These are phyloP conservation scores for Marronus borbonicus DNA, from an alignment of 2,888 invertebrate species.

Conservation along the genomic window DNA sequence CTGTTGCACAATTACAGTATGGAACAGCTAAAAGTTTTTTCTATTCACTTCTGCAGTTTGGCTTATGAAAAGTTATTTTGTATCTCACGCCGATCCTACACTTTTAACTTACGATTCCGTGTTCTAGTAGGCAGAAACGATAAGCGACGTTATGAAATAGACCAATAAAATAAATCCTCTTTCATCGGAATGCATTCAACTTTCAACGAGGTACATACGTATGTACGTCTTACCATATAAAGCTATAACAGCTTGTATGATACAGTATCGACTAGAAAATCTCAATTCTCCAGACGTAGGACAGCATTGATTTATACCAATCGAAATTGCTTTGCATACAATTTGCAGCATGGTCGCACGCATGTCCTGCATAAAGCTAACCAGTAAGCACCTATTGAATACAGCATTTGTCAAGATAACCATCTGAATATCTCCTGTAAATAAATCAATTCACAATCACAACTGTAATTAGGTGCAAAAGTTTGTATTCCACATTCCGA, in stretches of 20 bases:
- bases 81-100: too few relatives aligned
- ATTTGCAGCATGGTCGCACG: conserved; percentile 11
- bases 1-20: too few relatives aligned
- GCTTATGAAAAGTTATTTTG: too few relatives aligned
- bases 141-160: too few relatives aligned
- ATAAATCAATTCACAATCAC: conserved; percentile 9
- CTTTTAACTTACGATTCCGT: too few relatives aligned
- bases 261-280: not conserved
- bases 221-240: not conserved
- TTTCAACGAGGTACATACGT: too few relatives aligned
- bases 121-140: too few relatives aligned
- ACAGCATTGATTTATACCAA: conserved; percentile 17
- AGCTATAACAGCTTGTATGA: not conserved
- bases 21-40: too few relatives aligned
- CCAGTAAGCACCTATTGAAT: conserved; percentile 19
- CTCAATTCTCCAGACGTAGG: not conserved
- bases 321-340: conserved; percentile 32
- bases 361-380: conserved; percentile 10
- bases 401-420: conserved; percentile 38
- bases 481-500: not conserved
- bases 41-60: too few relatives aligned
- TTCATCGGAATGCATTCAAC: too few relatives aligned
- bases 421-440: conserved; percentile 16
- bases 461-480: conserved; percentile 16
- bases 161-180: too few relatives aligned